A percentile compares a stretch with the other conserved stretches of the same genome.
Evolutionary conservation across 2,888 invertebrate species (phyloP).

Genomic region (Philaethria dido): DNA sequence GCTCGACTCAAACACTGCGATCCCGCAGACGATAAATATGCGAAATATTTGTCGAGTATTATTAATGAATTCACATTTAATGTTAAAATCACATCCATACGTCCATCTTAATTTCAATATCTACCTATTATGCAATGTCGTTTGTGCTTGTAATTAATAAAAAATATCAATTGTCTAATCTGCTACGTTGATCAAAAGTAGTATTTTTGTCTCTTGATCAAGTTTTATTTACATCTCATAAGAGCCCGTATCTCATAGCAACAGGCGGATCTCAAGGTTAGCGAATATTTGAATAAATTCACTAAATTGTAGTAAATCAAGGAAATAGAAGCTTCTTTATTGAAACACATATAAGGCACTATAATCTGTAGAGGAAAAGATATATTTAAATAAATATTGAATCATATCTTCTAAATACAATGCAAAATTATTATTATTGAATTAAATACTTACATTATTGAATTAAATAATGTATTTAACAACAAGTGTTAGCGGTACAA

Average conservation of each 20-base stretch:
- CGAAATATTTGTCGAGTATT: slow-evolving; percentile 49
- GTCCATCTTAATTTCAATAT: slow-evolving; percentile 19
- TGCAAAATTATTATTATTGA: not conserved
- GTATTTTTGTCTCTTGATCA: slow-evolving; percentile 48
- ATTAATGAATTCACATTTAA: slow-evolving; percentile 40
- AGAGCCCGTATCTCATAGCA: slow-evolving; percentile 65
- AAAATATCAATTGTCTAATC: slow-evolving; percentile 27
- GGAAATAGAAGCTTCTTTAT: slow-evolving; percentile 52
- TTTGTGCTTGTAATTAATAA: slow-evolving; percentile 31
- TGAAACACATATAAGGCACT: slow-evolving; percentile 5
- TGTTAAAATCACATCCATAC: slow-evolving; percentile 16
- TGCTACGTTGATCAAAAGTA: slow-evolving; percentile 29
- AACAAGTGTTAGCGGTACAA: too few species aligned
- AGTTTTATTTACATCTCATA: slow-evolving; percentile 52
- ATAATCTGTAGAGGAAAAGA: slow-evolving; percentile 1
- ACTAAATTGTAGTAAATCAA: slow-evolving; percentile 62
- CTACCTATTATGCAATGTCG: slow-evolving; percentile 16
- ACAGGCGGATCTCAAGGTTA: slow-evolving; percentile 70
- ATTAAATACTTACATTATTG: too few species aligned
- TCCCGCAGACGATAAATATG: slow-evolving; percentile 62
- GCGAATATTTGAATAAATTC: slow-evolving; percentile 65
- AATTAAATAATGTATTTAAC: too few species aligned
- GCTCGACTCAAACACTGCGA: slow-evolving; percentile 57
- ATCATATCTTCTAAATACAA: not conserved
- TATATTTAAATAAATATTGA: not conserved